These are phyloP conservation scores for Pristionchus maxplancki DNA, from an alignment of 2,888 invertebrate species.

Conservation along the genomic window DNA sequence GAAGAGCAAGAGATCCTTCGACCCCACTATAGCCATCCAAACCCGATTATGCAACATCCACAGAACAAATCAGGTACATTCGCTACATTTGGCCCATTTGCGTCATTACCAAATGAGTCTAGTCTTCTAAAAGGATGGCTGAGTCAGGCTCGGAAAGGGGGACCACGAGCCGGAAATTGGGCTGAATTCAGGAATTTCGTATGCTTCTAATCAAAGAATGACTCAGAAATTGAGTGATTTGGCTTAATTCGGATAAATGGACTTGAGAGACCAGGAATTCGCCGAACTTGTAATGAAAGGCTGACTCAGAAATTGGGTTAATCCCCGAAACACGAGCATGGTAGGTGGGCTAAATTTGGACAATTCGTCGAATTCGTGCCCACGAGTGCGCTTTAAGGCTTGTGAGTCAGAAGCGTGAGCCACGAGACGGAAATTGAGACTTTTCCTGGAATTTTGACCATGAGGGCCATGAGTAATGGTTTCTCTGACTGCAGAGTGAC, in stretches of 20 bases:
- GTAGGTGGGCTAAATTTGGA: too few species aligned
- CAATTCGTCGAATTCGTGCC: too few species aligned
- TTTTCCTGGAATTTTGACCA: not conserved
- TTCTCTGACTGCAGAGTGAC: too few species aligned
- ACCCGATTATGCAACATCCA: not conserved
- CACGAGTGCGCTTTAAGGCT: too few species aligned
- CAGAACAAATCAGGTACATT: not conserved
- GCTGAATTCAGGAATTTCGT: not conserved
- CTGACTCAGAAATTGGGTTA: constrained; percentile 1
- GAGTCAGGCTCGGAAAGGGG: not conserved
- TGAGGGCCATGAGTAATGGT: not conserved
- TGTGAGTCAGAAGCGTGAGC: too few species aligned
- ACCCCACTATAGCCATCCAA: not conserved
- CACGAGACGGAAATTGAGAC: not conserved
- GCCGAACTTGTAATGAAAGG: not conserved
- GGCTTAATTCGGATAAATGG: too few species aligned
- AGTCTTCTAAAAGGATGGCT: not conserved
- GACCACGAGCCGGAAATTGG: not conserved
- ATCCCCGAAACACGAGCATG: too few species aligned
- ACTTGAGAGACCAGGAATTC: too few species aligned
- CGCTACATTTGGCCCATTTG: not conserved
- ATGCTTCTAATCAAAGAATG: not conserved
- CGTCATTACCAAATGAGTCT: not conserved
- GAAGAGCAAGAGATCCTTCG: too few species aligned
- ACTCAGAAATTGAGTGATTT: too few species aligned